Base-by-base conservation (phyloP, 2,113 vertebrate genomes). In the Sisor rabdophorus region DNA sequence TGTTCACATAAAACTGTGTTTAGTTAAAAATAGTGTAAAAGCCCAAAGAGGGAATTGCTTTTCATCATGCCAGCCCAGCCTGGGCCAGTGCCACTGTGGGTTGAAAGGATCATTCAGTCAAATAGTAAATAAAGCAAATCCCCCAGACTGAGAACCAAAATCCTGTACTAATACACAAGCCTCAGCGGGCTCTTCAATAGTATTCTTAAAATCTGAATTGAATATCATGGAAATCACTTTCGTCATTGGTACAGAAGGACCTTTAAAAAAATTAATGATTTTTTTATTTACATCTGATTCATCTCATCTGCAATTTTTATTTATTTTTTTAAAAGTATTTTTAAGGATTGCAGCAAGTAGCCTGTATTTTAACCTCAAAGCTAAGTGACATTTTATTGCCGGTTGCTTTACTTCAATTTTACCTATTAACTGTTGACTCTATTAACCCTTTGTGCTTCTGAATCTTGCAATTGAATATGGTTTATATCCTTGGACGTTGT, bases 11-110 rank as follows among this genome's bases (percentile, higher is more conserved):
- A 47, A 53, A 0, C 77, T 61, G 40, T 83, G 80, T 77, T 85
- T 82, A 78, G 86, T 87, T 89, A 88, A 88, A 90, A 89, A 89
- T 87, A 91, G 79, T 77, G 19, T 44, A 48, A 79, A 71, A 63
- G 80, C 85, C 85, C 86, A 83, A 81, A 56, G 80, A 84, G 85
- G 82, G 85, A 88, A 87, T 87, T 86, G 85, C 82, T 76, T 84
- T 88, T 83, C 84, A 85, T 88, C 87, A 87, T 87, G 88, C 84
- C 85, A 82, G 80, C 80, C 44, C 76, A 77, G 84, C 70, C 85
- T 77, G 84, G 78, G 76, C 73, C 36, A 65, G 26, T 30, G 64
- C 67, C 76, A 67, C 53, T 32, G 78, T 67, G 71, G 74, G 19
- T 53, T 30, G 26, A 48, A 44, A 60, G 74, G 60, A 81, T 76